Evolutionary conservation across 2,797 vertebrate species (phyloP).

Genomic region (Coregonus ussuriensis): DNA sequence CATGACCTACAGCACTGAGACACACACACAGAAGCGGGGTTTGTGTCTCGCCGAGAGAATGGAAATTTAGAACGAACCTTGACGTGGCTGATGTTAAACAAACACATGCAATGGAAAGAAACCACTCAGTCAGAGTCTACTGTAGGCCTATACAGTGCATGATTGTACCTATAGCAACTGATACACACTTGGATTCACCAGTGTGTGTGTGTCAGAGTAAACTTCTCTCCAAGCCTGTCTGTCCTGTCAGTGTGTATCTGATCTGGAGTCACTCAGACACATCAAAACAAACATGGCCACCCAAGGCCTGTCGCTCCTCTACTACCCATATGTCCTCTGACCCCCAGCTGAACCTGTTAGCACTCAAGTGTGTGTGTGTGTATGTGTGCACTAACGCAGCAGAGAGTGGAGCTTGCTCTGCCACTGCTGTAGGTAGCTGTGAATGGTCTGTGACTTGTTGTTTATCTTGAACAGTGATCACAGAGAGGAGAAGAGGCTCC

Average conservation of each 20-base stretch:
- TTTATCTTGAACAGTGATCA: constrained; percentile 22
- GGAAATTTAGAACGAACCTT: constrained; percentile 17
- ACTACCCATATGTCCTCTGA: constrained; percentile 11
- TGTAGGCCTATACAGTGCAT: not conserved
- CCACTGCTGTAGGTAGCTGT: not conserved
- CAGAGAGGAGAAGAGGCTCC: constrained; percentile 12
- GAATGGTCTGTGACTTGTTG: constrained; percentile 1
- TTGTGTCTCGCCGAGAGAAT: not conserved
- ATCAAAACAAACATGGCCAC: constrained; percentile 33
- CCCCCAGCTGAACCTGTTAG: constrained; percentile 26
- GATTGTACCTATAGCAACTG: constrained; percentile 1
- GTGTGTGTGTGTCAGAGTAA: constrained; percentile 7
- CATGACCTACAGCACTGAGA: constrained; percentile 20
- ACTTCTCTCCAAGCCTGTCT: constrained; percentile 16
- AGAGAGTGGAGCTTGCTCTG: not conserved
- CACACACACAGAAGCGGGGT: not conserved
- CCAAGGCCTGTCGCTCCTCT: not conserved
- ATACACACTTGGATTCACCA: not conserved
- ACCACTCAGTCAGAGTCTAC: not conserved
- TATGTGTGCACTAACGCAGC: not conserved
- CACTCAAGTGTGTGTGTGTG: constrained; percentile 26
- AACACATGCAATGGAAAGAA: not conserved
- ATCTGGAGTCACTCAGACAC: constrained; percentile 30
- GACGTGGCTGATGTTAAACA: constrained; percentile 6
- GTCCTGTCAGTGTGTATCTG: constrained; percentile 23